Conservation (phyloP, 35 echinoderm and acorn worm genomes). For the Apostichopus californicus region DNA sequence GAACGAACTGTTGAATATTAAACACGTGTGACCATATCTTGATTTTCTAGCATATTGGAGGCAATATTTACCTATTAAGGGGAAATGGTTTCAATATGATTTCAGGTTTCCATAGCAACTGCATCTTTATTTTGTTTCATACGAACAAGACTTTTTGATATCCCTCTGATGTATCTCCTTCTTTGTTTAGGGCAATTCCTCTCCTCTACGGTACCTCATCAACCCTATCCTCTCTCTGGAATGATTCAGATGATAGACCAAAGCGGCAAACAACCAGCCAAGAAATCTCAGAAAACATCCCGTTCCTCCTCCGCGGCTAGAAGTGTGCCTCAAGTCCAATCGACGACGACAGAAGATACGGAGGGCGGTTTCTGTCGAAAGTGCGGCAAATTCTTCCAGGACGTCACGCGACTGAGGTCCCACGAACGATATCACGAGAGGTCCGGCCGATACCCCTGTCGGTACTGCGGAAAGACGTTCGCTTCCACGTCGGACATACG, state of each 20-base stretch:
- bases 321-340: neutral
- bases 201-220: neutral
- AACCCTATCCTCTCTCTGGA: neutral
- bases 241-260: neutral
- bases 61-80: no score
- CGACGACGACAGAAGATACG: neutral
- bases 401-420: neutral
- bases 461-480: constrained; percentile 20
- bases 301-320: neutral
- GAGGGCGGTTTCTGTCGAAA: constrained; percentile 5
- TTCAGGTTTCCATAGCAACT: no score
- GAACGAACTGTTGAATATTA: no score
- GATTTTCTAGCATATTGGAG: no score
- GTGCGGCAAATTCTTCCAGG: constrained; percentile 16
- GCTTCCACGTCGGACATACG: constrained; percentile 26
- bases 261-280: neutral
- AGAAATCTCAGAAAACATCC: neutral
- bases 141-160: neutral
- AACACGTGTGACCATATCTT: no score
- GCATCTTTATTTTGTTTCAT: no score
- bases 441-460: constrained; percentile 14
- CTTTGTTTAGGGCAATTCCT: constrained; percentile 10
- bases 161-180: neutral
- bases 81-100: no score
- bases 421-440: constrained; percentile 31